Conservation (phyloP, 2,113 vertebrate genomes). For the Nycticebus coucang region DNA sequence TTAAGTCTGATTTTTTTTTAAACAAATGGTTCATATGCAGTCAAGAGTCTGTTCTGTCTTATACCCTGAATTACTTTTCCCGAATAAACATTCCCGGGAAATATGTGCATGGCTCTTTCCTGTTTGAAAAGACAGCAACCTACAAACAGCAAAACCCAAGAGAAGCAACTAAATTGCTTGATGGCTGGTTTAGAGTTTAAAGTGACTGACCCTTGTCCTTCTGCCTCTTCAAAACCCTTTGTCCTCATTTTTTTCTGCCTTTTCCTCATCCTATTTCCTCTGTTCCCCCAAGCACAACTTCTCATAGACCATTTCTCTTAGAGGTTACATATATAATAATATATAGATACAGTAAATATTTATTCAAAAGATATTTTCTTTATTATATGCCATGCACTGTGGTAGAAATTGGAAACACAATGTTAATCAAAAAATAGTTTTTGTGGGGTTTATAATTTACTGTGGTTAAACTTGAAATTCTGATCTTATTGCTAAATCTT, state of each 20-base stretch:
- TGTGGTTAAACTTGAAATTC: neutral
- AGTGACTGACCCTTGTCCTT: neutral
- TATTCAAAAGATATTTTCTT: neutral
- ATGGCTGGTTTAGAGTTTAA: neutral
- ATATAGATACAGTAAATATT: neutral
- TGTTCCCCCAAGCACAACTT: neutral
- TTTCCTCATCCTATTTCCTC: neutral
- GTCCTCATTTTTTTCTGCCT: neutral
- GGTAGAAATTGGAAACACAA: neutral
- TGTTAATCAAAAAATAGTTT: neutral
- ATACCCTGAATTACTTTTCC: conserved; percentile 1
- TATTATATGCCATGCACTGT: neutral
- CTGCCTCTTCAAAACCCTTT: neutral
- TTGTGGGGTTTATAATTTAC: neutral
- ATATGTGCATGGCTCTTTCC: neutral
- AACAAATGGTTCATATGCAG: conserved; percentile 8
- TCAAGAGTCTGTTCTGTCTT: conserved; percentile 18
- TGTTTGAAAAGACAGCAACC: neutral
- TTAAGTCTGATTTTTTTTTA: conserved; percentile 12
- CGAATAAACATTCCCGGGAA: neutral
- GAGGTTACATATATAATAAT: neutral
- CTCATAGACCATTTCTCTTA: neutral
- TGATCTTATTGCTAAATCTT: neutral
- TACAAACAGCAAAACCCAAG: neutral
- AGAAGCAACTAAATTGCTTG: neutral